Conservation (phyloP, 1,140 invertebrate genomes). For the Anthonomus grandis region DNA sequence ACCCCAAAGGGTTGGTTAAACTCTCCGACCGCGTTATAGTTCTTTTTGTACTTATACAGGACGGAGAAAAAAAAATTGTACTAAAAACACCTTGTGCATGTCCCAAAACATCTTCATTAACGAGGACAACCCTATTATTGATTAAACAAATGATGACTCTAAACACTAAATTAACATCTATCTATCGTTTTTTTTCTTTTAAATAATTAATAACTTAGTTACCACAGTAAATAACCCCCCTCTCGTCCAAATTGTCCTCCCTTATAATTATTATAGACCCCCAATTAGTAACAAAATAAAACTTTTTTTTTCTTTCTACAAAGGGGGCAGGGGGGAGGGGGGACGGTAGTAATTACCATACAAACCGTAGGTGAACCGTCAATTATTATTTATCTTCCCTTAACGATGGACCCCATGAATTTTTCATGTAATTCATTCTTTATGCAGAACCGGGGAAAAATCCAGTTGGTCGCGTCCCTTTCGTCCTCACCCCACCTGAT, state of each 20-base stretch:
- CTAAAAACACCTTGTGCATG: too few species aligned
- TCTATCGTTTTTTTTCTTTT: neutral
- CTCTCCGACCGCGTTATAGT: too few species aligned
- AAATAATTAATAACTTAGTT: too few species aligned
- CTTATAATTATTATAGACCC: neutral
- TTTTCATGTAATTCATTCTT: constrained; percentile 35
- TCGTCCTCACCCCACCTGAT: constrained; percentile 22
- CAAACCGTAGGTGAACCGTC: constrained; percentile 11
- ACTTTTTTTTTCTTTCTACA: neutral
- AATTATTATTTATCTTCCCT: constrained; percentile 27
- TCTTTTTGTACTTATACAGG: too few species aligned
- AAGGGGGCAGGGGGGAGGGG: neutral
- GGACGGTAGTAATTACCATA: constrained; percentile 24
- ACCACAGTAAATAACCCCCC: neutral
- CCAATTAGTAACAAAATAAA: neutral
- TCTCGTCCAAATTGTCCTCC: neutral
- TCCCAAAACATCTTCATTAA: too few species aligned
- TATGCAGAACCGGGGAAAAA: constrained; percentile 18
- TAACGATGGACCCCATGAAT: constrained; percentile 28
- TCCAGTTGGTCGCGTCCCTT: constrained; percentile 18
- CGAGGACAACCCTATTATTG: too few species aligned
- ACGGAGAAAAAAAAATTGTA: too few species aligned
- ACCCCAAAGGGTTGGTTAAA: too few species aligned
- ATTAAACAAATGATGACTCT: too few species aligned
- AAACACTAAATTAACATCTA: neutral